Evolutionary conservation across 2,888 invertebrate species (phyloP), one percentile per base, ranked within the genome.

Genomic region (Agriopis marginaria): DNA sequence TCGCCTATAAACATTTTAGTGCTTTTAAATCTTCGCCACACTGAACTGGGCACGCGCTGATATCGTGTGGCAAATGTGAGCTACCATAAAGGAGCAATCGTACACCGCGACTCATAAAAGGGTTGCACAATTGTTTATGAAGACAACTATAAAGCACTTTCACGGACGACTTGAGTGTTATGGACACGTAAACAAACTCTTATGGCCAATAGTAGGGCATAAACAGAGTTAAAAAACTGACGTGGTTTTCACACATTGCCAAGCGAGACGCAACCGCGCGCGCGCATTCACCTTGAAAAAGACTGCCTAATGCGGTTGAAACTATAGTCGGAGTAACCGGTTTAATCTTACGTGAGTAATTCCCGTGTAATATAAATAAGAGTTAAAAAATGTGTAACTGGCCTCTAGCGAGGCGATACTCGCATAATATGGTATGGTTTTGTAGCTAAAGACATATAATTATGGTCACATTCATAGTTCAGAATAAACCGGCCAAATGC

Each of bases 111-210:
- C 70, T 76, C 75, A 62, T 73, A 73, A 73, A 73, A 70, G 55
- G 72, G 68, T 63, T 68, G 56, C 50, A 53, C 72, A 64, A 72
- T 77, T 78, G 77, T 81, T 77, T 79, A 77, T 75, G 69, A 78
- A 68, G 64, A 72, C 64, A 72, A 73, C 77, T 79, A 85, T 86
- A 86, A 85, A 88, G 78, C 85, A 86, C 82, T 87, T 78, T 65
- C 73, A 69, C 70, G 69, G 81, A 81, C 83, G 81, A 78, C 80
- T 86, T 85, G 78, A 85, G 77, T 82, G 82, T 82, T 82, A 79
- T 76, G 72, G 77, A 78, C 81, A 80, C 81, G 85, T 86, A 86
- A 88, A 87, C 85, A 87, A 84, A 83, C 85, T 75, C 85, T 88
- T 84, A 84, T 77, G 72, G 67, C 40, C 80, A 79, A 81, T 84